phyloP scores from a whole-genome alignment of 2,888 invertebrate genomes.

The Stenolophus ochropezus region DNA sequence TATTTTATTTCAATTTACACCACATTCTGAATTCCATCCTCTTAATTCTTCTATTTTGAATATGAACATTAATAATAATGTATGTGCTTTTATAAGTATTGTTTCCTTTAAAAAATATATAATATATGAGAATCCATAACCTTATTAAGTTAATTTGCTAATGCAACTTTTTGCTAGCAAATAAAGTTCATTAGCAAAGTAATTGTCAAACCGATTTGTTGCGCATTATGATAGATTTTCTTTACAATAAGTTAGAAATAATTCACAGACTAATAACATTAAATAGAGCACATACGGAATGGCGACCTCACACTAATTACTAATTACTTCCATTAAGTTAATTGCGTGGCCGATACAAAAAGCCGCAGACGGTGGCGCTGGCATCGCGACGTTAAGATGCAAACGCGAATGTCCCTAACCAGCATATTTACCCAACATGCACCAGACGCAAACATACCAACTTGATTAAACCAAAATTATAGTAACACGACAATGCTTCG shows the following conservation, averaged over 20 bases:
- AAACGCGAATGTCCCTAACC: conserved; percentile 6
- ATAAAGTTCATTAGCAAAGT: no score
- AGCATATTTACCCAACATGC: conserved; percentile 24
- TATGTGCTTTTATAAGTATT: no score
- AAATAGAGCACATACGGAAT: conserved; percentile 47
- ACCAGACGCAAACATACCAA: not conserved
- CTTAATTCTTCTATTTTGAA: no score
- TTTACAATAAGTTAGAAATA: conserved; percentile 41
- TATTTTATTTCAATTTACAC: no score
- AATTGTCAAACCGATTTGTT: not conserved
- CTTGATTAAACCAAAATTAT: not conserved
- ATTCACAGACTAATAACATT: conserved; percentile 44
- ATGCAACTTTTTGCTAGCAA: no score
- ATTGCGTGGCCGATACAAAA: conserved; percentile 46
- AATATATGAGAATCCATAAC: no score
- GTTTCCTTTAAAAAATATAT: no score
- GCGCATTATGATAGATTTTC: not conserved
- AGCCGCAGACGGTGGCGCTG: conserved; percentile 2
- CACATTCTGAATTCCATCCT: no score
- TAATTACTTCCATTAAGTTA: conserved; percentile 52
- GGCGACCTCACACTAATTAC: conserved; percentile 38
- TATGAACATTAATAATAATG: no score
- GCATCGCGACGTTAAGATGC: not conserved
- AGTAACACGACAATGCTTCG: not conserved
- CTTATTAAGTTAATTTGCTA: no score